phyloP scores from a whole-genome alignment of 2,113 vertebrate genomes.

The Oxyruncus cristatus region DNA sequence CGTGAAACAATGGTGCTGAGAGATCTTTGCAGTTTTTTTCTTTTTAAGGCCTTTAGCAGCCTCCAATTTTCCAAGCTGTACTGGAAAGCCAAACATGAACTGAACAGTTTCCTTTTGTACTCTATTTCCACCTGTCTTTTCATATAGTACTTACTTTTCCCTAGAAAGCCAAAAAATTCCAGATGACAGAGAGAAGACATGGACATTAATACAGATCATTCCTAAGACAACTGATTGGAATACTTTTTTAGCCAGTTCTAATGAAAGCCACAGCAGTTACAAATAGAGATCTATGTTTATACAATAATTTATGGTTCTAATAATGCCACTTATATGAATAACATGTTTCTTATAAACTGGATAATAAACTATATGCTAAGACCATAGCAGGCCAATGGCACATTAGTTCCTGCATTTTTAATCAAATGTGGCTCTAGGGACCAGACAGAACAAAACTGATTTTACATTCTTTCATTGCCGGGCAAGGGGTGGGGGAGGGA shows the following conservation, averaged over 20 bases:
- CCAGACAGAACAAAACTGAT: not conserved
- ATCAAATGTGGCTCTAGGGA: conserved; percentile 27
- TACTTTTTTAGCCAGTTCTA: not conserved
- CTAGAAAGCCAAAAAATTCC: not conserved
- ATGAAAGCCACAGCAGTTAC: conserved; percentile 16
- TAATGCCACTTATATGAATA: conserved; percentile 54
- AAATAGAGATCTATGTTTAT: conserved; percentile 12
- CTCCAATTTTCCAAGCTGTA: not conserved
- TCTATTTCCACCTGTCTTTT: conserved; percentile 9
- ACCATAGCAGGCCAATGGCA: not conserved
- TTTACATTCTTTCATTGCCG: not conserved
- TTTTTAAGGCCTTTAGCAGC: not conserved
- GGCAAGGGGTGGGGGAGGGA: not conserved
- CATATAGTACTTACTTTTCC: not conserved
- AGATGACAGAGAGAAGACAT: conserved; percentile 12
- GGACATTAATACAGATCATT: conserved; percentile 35
- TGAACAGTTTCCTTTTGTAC: not conserved
- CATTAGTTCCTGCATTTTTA: conserved; percentile 45
- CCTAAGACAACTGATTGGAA: not conserved
- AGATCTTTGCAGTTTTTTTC: not conserved
- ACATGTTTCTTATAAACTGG: conserved; percentile 46
- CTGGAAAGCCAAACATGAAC: not conserved
- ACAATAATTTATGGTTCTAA: conserved; percentile 48
- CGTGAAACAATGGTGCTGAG: not conserved
- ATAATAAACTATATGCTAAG: conserved; percentile 48